Evolutionary conservation across 2,113 vertebrate species (phyloP).

Genomic region (Balaeniceps rex): DNA sequence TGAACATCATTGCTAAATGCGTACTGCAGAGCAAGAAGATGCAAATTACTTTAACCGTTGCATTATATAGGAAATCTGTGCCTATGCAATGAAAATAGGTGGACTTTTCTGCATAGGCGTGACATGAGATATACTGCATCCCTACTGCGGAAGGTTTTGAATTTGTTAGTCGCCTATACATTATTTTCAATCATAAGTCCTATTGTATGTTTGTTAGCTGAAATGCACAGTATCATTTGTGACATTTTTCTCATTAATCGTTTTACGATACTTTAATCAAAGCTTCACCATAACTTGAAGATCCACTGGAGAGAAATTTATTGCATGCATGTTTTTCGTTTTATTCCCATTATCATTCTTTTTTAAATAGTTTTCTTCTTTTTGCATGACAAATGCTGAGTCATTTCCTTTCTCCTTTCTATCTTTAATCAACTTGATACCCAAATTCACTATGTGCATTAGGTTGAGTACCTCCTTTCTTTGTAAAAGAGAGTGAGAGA

Average conservation of each 20-base stretch:
- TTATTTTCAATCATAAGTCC: not conserved
- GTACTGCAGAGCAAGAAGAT: not conserved
- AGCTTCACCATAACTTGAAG: not conserved
- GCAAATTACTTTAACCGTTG: not conserved
- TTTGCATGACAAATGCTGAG: not conserved
- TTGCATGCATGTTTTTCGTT: not conserved
- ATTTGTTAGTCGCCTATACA: not conserved
- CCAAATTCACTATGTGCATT: not conserved
- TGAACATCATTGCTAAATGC: not conserved
- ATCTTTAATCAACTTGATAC: not conserved
- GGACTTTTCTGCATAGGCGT: not conserved
- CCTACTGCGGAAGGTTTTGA: not conserved
- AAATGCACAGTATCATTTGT: not conserved
- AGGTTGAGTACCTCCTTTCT: not conserved
- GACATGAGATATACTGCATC: not conserved
- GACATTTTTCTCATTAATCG: not conserved
- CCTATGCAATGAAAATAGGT: not conserved
- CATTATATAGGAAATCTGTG: not conserved
- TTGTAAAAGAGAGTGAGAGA: not conserved
- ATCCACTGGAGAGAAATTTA: not conserved
- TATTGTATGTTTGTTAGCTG: not conserved
- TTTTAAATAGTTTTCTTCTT: not conserved
- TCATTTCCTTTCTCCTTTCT: not conserved
- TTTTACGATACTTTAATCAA: not conserved
- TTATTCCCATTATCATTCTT: not conserved